Percentiles rank a stretch among this genome's conserved stretches.
These are phyloP conservation scores for Sphaerophoria rueppellii DNA, from an alignment of 2,888 invertebrate genomes.

Conservation along the genomic window DNA sequence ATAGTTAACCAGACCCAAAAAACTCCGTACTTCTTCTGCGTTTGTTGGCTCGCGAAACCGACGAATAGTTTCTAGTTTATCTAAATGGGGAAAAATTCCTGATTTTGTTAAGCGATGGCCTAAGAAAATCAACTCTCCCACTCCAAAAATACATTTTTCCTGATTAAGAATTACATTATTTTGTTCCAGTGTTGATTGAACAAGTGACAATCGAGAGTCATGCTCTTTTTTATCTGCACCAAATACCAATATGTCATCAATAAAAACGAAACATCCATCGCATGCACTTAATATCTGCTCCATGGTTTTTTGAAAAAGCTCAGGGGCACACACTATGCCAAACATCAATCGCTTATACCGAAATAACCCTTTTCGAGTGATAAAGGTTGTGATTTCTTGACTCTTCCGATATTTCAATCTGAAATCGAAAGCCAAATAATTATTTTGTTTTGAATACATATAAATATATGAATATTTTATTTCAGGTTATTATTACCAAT, in stretches of 20 bases:
- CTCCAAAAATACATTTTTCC: constrained; percentile 9
- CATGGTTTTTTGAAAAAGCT: constrained; percentile 3
- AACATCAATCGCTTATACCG: constrained; percentile 2
- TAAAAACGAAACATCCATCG: constrained; percentile 9
- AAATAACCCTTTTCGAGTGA: constrained; percentile 5
- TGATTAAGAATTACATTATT: constrained; percentile 7
- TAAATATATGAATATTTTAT: neutral
- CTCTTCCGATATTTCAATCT: constrained; percentile 7
- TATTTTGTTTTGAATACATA: neutral
- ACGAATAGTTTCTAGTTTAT: neutral
- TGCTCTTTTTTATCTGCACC: neutral
- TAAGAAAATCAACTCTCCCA: constrained; percentile 7
- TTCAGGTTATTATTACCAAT: neutral
- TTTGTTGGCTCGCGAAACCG: neutral
- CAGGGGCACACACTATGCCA: constrained; percentile 9
- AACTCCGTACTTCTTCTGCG: constrained; percentile 4
- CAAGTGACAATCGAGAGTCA: neutral
- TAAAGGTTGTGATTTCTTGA: constrained; percentile 1
- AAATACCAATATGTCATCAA: constrained; percentile 1
- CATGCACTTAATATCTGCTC: constrained; percentile 9
- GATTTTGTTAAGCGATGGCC: neutral
- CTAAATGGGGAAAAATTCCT: constrained; percentile 15
- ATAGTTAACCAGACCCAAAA: neutral
- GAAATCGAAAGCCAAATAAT: constrained; percentile 6
- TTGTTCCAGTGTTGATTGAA: neutral